Base-by-base conservation (phyloP, 2,113 vertebrate species). In the Romanogobio albipinnatus region DNA sequence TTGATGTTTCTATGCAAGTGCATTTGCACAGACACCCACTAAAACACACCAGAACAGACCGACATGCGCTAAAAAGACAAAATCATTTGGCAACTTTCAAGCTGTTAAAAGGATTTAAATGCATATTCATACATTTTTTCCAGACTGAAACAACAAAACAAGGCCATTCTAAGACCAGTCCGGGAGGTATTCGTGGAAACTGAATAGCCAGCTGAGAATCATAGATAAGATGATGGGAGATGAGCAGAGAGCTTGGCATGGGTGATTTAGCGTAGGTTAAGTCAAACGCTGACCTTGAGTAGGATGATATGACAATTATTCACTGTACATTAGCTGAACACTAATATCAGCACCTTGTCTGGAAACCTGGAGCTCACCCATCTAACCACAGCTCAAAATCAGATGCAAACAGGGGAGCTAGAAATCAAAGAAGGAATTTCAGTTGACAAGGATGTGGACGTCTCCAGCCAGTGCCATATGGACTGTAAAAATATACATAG, bases 321-420 rank as follows among this genome's bases (percentile, higher is more conserved):
- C 73, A 51, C n/a, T 19, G 33, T 33, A 56, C 3, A 19, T 51
- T 9, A 53, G 24, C 6, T 9, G 13, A 53, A 75, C 24, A 7
- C 33, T 19, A 29, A 76, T 53, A 51, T 75, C n/a, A 10, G 26
- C 49, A 76, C 33, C 9, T 9, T 36, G 73, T 75, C 71, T 87
- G 86, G 58, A 87, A 87, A 87, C 73, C 78, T 71, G 22, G 71
- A 82, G 68, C 61, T 5, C 39, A 39, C 8, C 11, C 39, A 49
- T 70, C 62, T 66, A 22, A 11, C 66, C 66, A 70, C 33, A 39
- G 17, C 66, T 70, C 66, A 19, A 68, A 36, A 36, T 36, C 29
- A 39, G 17, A 39, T 36, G 1, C 58, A 68, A 39, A 39, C 64
- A 70, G 33, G 33, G 17, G 66, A 70, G 33, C 33, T 70, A 17